phyloP scores from a whole-genome alignment of 1,140 invertebrate genomes.

The Tribolium madens region DNA sequence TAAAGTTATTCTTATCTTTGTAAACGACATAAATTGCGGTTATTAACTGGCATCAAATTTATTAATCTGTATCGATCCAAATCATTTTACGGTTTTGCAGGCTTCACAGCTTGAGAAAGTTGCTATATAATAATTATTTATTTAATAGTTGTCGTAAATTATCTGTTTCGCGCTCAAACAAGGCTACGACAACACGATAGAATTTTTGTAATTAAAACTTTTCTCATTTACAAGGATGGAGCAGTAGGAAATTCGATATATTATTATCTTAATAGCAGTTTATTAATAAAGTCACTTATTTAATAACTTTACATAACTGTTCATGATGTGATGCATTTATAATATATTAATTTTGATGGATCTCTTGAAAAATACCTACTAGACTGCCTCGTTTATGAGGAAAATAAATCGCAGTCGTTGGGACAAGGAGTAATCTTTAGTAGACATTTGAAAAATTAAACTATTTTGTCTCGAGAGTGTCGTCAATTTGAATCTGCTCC shows the following conservation, averaged over 20 bases:
- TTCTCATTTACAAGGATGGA: not conserved
- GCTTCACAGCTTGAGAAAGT: constrained; percentile 1
- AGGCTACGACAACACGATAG: not conserved
- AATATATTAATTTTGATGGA: constrained; percentile 1
- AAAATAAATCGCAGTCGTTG: not conserved
- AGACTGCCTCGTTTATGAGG: not conserved
- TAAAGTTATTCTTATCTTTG: not conserved
- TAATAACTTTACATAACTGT: constrained; percentile 15
- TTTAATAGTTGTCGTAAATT: constrained; percentile 10
- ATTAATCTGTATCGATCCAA: constrained; percentile 16
- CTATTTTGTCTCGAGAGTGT: constrained; percentile 3
- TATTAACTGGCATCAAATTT: not conserved
- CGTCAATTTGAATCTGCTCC: not conserved
- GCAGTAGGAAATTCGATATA: constrained; percentile 1
- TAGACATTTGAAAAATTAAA: constrained; percentile 6
- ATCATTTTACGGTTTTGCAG: constrained; percentile 8
- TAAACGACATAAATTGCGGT: not conserved
- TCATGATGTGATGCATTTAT: not conserved
- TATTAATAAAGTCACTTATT: constrained; percentile 15
- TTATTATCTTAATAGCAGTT: constrained; percentile 9
- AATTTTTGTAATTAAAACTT: constrained; percentile 27
- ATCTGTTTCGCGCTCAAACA: constrained; percentile 12
- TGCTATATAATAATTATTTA: constrained; percentile 4
- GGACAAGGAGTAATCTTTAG: constrained; percentile 9
- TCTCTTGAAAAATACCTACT: constrained; percentile 1